Percentiles rank a stretch among this genome's conserved stretches.
Evolutionary conservation across 2,113 vertebrate species (phyloP).

Genomic region (Parotia lawesii): DNA sequence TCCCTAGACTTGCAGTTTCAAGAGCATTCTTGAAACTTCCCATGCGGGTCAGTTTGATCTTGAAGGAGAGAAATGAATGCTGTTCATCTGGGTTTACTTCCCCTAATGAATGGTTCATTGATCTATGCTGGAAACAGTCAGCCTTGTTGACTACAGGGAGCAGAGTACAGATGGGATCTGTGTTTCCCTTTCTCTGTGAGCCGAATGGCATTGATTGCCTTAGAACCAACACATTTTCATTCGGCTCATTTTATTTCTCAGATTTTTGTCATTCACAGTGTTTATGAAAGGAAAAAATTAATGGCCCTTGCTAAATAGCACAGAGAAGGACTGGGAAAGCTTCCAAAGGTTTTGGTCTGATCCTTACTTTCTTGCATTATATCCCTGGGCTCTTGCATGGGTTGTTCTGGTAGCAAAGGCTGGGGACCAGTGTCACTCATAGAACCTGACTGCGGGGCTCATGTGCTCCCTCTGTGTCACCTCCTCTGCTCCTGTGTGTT

Average conservation of each 20-base stretch:
- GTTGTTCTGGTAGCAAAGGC: not conserved
- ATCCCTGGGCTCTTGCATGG: not conserved
- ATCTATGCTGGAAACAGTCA: conserved; percentile 35
- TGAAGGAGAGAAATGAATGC: not conserved
- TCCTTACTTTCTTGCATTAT: not conserved
- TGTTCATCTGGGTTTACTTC: not conserved
- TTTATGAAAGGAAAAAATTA: conserved; percentile 55
- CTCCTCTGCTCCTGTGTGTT: not conserved
- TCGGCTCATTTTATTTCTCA: conserved; percentile 39
- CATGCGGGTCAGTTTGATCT: not conserved
- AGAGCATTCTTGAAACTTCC: not conserved
- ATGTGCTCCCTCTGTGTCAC: rapidly evolving
- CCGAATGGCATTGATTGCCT: conserved; percentile 20
- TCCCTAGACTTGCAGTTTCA: not conserved
- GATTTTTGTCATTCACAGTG: conserved; percentile 19
- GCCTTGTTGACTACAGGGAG: conserved; percentile 3
- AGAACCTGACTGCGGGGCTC: not conserved
- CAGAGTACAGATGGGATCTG: not conserved
- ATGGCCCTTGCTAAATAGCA: not conserved
- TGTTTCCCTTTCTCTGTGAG: not conserved
- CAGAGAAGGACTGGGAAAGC: not conserved
- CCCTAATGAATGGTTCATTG: conserved; percentile 7
- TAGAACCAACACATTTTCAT: conserved; percentile 52
- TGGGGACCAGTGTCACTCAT: rapidly evolving
- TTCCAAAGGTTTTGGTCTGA: not conserved